Conservation (phyloP, 2,888 invertebrate species). For the Hypomecis atomaria region DNA sequence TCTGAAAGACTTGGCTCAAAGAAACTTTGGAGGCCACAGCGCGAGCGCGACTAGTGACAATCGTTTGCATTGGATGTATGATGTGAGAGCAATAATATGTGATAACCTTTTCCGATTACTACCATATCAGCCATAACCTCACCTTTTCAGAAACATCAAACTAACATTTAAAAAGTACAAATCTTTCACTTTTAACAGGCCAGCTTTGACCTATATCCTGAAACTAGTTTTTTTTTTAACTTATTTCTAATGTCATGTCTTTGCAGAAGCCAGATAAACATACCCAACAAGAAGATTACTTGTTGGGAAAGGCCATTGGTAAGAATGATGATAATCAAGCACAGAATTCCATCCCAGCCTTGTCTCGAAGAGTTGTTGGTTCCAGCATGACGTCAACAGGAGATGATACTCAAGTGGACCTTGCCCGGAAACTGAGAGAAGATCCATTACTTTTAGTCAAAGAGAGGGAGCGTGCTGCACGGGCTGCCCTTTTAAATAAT, state of each 20-base stretch:
- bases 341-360: slow-evolving; percentile 90
- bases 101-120: too few species aligned
- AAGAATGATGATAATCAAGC: slow-evolving; percentile 90
- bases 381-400: slow-evolving; percentile 75
- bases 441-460: slow-evolving; percentile 96
- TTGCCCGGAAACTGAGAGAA: slow-evolving; percentile 95
- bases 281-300: slow-evolving; percentile 93
- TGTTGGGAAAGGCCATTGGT: slow-evolving; percentile 92
- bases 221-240: neutral
- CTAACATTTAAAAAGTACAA: too few species aligned
- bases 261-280: slow-evolving; percentile 84
- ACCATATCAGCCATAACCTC: too few species aligned
- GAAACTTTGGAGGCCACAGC: slow-evolving; percentile 68
- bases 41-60: slow-evolving; percentile 67
- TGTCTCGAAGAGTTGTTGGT: slow-evolving; percentile 74
- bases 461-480: slow-evolving; percentile 94
- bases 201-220: neutral
- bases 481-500: slow-evolving; percentile 94
- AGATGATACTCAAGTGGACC: slow-evolving; percentile 90
- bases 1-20: slow-evolving; percentile 86
- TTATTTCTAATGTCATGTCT: slow-evolving; percentile 7
- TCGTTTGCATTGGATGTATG: slow-evolving; percentile 95
- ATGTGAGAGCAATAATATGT: slow-evolving; percentile 57
- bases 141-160: too few species aligned
- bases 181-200: too few species aligned